phyloP scores from a whole-genome alignment of 2,888 invertebrate genomes.

The Ctenicera cuprea region DNA sequence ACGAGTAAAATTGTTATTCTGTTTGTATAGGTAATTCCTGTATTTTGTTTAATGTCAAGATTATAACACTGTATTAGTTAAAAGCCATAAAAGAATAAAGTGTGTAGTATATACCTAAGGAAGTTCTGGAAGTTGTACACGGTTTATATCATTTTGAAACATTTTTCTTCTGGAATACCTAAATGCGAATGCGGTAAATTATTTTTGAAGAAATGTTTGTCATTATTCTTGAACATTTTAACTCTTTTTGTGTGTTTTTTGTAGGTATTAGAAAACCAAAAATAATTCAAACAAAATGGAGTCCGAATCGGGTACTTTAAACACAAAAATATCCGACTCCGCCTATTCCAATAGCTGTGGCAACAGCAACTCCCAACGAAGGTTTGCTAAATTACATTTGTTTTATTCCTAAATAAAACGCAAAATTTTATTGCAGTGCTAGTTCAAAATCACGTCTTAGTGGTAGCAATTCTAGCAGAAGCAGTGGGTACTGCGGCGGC shows the following conservation, averaged over 20 bases:
- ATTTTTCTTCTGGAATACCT: no score
- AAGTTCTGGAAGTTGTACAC: no score
- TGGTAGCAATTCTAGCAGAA: constrained; percentile 86
- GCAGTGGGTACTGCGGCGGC: constrained; percentile 88
- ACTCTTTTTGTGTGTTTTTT: neutral
- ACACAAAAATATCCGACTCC: constrained; percentile 85
- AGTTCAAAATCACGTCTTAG: constrained; percentile 87
- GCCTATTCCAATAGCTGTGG: constrained; percentile 89
- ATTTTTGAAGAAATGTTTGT: no score
- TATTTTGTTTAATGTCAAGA: no score
- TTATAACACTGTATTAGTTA: no score
- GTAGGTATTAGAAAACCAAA: constrained; percentile 8
- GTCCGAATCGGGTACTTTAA: constrained; percentile 33
- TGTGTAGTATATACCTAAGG: no score
- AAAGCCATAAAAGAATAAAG: no score
- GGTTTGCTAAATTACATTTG: constrained; percentile 73
- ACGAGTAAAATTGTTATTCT: no score
- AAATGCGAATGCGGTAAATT: no score
- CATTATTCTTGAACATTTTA: no score
- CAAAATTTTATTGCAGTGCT: constrained; percentile 75
- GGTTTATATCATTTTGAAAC: no score
- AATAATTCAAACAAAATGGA: constrained; percentile 32
- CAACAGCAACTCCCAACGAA: constrained; percentile 88
- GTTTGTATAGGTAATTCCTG: no score
- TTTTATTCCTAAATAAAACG: neutral